Evolutionary conservation across 2,888 invertebrate genomes (phyloP).

Genomic region (Chymomyza amoena): DNA sequence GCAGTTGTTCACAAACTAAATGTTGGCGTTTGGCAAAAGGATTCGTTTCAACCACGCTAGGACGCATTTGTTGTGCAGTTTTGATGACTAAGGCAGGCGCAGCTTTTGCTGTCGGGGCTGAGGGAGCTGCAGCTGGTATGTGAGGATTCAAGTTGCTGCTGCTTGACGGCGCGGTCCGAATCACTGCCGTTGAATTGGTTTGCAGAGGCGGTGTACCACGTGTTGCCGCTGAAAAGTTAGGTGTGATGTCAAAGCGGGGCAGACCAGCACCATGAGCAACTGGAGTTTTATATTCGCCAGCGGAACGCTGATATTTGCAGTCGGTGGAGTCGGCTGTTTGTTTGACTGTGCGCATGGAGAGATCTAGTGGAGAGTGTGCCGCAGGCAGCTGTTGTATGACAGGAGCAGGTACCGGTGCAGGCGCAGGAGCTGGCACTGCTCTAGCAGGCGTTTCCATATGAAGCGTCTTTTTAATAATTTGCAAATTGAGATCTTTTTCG

Average conservation of each 20-base stretch:
- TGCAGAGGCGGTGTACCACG: slow-evolving; percentile 7
- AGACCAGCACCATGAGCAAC: slow-evolving; percentile 75
- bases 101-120: not conserved
- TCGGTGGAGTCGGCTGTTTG: slow-evolving; percentile 93
- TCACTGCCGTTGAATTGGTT: slow-evolving; percentile 34
- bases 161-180: slow-evolving; percentile 40
- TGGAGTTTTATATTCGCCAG: not conserved
- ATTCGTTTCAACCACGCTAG: slow-evolving; percentile 74
- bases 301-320: slow-evolving; percentile 56
- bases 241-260: slow-evolving; percentile 89
- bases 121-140: not conserved
- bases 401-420: slow-evolving; percentile 21
- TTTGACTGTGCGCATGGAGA: slow-evolving; percentile 93
- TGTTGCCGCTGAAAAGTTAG: slow-evolving; percentile 81
- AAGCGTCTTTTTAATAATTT: slow-evolving; percentile 77
- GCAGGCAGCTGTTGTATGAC: slow-evolving; percentile 11
- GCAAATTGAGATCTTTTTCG: slow-evolving; percentile 76
- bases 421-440: not conserved
- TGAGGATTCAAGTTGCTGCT: slow-evolving; percentile 4
- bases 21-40: slow-evolving; percentile 64
- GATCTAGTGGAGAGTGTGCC: slow-evolving; percentile 85
- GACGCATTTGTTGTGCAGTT: slow-evolving; percentile 64
- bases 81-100: slow-evolving; percentile 51
- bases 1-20: slow-evolving; percentile 44
- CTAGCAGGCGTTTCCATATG: slow-evolving; percentile 62